Conservation (phyloP, 2,888 invertebrate species). For the Drosophila greeni region DNA sequence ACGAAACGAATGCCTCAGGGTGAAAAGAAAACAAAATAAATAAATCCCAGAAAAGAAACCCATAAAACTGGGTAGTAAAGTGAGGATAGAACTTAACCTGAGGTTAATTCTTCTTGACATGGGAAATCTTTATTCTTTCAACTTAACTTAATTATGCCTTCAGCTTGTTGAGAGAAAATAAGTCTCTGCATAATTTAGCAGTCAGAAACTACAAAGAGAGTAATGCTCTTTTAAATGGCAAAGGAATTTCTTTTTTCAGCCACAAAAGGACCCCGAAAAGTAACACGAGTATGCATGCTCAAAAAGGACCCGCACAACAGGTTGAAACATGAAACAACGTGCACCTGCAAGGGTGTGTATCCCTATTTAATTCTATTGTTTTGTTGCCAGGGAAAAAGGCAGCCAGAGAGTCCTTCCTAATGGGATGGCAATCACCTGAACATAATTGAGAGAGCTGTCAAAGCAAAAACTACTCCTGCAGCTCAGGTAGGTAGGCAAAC, state of each 20-base stretch:
- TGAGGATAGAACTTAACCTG: slow-evolving; percentile 15
- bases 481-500: slow-evolving; percentile 49
- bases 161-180: slow-evolving; percentile 1
- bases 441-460: slow-evolving; percentile 69
- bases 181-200: slow-evolving; percentile 18
- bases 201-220: slow-evolving; percentile 4
- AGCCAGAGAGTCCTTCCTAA: slow-evolving; percentile 23
- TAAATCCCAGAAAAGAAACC: slow-evolving; percentile 2
- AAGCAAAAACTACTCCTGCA: slow-evolving; percentile 53
- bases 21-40: slow-evolving; percentile 6
- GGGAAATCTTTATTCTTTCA: slow-evolving; percentile 12
- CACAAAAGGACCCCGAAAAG: slow-evolving; percentile 12
- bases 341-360: slow-evolving; percentile 31
- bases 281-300: slow-evolving; percentile 22
- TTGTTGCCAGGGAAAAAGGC: slow-evolving; percentile 39
- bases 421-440: slow-evolving; percentile 55
- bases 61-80: too few species aligned
- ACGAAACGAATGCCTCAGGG: background rate
- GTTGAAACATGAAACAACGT: slow-evolving; percentile 59
- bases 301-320: slow-evolving; percentile 42
- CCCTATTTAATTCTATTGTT: slow-evolving; percentile 48
- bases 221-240: slow-evolving; percentile 26
- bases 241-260: slow-evolving; percentile 44
- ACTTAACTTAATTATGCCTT: slow-evolving; percentile 8
- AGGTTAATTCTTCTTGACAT: slow-evolving; percentile 29